Evolutionary conservation across 2,113 vertebrate species (phyloP), one percentile per base, ranked within the genome.

Genomic region (Elgaria multicarinata): DNA sequence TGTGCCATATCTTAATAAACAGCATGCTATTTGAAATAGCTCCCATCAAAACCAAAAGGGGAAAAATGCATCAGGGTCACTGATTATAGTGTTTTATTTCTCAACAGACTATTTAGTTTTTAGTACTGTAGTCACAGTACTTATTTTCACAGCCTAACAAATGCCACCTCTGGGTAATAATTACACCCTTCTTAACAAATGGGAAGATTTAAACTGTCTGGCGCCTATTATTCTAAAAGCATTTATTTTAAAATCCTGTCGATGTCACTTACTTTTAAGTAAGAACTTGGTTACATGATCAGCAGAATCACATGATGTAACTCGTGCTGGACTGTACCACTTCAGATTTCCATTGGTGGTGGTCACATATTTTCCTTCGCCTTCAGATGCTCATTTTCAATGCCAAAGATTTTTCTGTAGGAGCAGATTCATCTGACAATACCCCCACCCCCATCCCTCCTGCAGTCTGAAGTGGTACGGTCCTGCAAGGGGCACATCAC

Each of bases 61-160:
- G 39, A 26, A 16, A 31, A 36, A 24, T 36, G 62, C 13, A 46
- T 67, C 33, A 87, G 36, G 62, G 33, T 78, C 62, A 53, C 13
- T 79, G 62, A 79, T 78, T 77, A 78, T 53, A 67, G 42, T 50
- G 33, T 79, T 53, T 50, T 26, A 36, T 50, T 77, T 87, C 44
- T 77, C 85, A 86, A 4, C 85, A 64, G 85, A 76, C 85, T 67
- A 44, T 64, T 87, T 42, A 36, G 75, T 24, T 87, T 79, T 53
- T 31, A 79, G 42, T 26, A 87, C 50, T 50, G 50, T 24, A 50
- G 33, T 78, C 24, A 8, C 22, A 7, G 44, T 66, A 64, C 72
- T 69, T 46, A 66, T 80, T 78, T 78, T 46, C 62, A 78, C 28
- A 69, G 64, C 33, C 42, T 69, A 80, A 80, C 76, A 67, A 42